Evolutionary conservation across 2,113 vertebrate genomes (phyloP), one percentile per base, ranked within the genome.

Genomic region (Elephas maximus): DNA sequence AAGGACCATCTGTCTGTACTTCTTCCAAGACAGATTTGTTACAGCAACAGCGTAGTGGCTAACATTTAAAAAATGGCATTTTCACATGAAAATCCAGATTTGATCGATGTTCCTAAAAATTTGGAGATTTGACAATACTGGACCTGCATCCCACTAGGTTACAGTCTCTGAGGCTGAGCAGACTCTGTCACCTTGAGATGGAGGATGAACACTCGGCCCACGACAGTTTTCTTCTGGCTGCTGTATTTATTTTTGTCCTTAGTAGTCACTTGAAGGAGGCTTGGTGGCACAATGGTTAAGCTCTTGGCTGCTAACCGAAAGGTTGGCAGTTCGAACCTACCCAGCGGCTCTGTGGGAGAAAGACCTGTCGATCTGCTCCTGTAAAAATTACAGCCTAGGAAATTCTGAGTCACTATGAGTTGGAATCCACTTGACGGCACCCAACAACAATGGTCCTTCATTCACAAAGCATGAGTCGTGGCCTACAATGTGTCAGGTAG

Each of bases 401-500:
- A 28, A 65, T 26, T 28, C 7, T 28, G 63, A 26, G 63, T 65
- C 26, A 65, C 63, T 65, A 8, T 28, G 26, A 65, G 63, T 24
- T 11, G 10, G 24, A 65, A 65, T 65, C 26, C 5, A 65, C 53
- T 57, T 12, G 8, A 28, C 1, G 26, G 7, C 63, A 28, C 24
- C 28, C 63, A 65, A 65, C 63, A 6, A 17, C 53, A 57, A 57
- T 48, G 10, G 24, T 21, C 48, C 24, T 84, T 69, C 44, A 10
- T 17, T 79, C 44, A 44, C 37, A 79, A 65, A n/a, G 45, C 44
- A 45, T 33, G 37, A 21, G 51, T 10, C n/a, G 26, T 45, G 14
- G 5, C 51, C 45, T 33, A 11, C 1, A 3, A 0, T 4, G 11
- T 2, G 6, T 60, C 41, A 9, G 23, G 9, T 90, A 17, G 33